A percentile compares a stretch with the other conserved stretches of the same genome.
Conservation (phyloP, 2,888 invertebrate species). For the Acronicta alni region DNA sequence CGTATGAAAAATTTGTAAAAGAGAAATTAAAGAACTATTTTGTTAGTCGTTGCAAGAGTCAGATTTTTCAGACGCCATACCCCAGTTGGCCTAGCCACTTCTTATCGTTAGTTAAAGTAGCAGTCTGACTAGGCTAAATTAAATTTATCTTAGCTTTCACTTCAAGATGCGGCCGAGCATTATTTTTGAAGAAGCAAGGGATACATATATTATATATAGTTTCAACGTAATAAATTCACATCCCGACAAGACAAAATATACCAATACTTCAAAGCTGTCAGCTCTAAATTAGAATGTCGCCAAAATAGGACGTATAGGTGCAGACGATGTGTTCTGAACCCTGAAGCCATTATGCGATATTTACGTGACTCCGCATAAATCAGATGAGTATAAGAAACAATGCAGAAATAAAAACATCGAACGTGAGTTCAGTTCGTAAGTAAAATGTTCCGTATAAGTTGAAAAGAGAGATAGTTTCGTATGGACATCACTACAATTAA, state of each 20-base stretch:
- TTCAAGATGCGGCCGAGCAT: too few species aligned
- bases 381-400: slow-evolving; percentile 57
- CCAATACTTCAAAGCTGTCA: slow-evolving; percentile 45
- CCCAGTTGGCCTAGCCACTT: too few species aligned
- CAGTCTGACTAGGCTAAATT: too few species aligned
- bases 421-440: slow-evolving; percentile 19
- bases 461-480: neutral
- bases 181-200: too few species aligned
- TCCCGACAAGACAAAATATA: slow-evolving; percentile 23
- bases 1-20: too few species aligned
- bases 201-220: too few species aligned
- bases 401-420: slow-evolving; percentile 53
- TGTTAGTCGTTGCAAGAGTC: too few species aligned
- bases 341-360: slow-evolving; percentile 64
- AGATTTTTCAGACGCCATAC: too few species aligned
- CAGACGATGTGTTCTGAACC: slow-evolving; percentile 50
- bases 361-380: slow-evolving; percentile 78
- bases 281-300: slow-evolving; percentile 46
- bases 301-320: slow-evolving; percentile 43
- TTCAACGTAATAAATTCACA: slow-evolving; percentile 18
- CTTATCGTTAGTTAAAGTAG: too few species aligned
- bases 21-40: too few species aligned
- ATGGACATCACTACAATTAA: neutral
- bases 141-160: too few species aligned
- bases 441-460: slow-evolving; percentile 49